Evolutionary conservation across 2,888 invertebrate species (phyloP), one percentile per base, ranked within the genome.

Genomic region (Drosophila limbata): DNA sequence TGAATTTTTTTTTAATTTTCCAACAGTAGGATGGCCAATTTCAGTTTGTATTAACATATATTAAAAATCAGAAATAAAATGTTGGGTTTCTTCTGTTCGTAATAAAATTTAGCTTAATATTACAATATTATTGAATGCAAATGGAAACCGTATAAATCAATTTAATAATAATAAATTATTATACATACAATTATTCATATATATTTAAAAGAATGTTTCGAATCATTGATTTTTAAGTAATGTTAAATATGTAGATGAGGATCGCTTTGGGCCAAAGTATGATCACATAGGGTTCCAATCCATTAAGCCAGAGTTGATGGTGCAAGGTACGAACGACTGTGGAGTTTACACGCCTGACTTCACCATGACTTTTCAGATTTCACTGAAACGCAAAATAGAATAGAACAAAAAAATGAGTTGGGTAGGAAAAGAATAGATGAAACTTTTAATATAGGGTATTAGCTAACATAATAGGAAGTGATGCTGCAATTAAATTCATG

Each of bases 401-500:
- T 8, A 28, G 2, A 28, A 1, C 2, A 10, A 28, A 28, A 28
- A 47, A n/a, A 28, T n/a, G 19, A 5, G 50, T 31, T 39, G 35
- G 40, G 61, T 44, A 35, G 25, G 47, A 39, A 28, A n/a, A 44
- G 44, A 62, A 56, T 42, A 45, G 15, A 39, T 31, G 28, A 31
- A 8, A 45, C 11, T 35, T 31, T 51, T 64, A 77, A 76, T 76
- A 40, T 59, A 40, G 57, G 71, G 50, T 48, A 71, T 77, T 78
- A 62, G 19, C 17, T n/a, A 33, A 62, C 55, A 31, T 11, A 42
- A 52, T 60, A 55, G 71, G 64, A 74, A 78, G 56, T 60, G 57
- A 33, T 44, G 48, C 47, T 60, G 48, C 47, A 73, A 73, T 70
- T 77, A 77, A 61, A 50, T 44, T 35, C 62, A 62, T 66, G 37